phyloP scores from a whole-genome alignment of 1,140 invertebrate species.

The Micrasema longulum region DNA sequence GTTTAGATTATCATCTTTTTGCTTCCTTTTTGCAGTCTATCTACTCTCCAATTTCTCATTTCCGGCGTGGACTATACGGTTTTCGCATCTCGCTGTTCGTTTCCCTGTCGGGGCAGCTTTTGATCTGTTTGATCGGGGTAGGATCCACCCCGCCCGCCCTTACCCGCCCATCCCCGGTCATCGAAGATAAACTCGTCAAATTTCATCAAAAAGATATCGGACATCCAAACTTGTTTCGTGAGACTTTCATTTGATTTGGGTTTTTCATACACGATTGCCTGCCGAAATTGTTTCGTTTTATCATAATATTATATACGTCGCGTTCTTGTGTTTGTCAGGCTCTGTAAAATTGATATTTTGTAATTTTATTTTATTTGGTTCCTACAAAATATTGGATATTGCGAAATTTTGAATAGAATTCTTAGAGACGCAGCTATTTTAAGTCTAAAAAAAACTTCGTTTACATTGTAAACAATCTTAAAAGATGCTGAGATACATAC shows the following conservation, averaged over 20 bases:
- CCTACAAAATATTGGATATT: no score
- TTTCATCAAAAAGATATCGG: conserved; percentile 30
- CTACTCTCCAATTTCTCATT: conserved; percentile 33
- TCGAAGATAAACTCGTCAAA: conserved; percentile 24
- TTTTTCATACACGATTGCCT: conserved; percentile 12
- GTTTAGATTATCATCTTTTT: conserved; percentile 7
- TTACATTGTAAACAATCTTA: no score
- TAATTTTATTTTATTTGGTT: no score
- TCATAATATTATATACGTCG: no score
- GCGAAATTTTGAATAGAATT: no score
- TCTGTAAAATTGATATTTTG: no score
- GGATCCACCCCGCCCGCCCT: neutral
- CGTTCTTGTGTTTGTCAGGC: no score
- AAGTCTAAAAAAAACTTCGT: no score
- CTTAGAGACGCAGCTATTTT: no score
- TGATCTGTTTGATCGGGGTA: conserved; percentile 22
- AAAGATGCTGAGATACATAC: no score
- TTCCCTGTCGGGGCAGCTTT: conserved; percentile 21
- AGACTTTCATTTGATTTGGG: conserved; percentile 13
- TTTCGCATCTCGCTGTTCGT: conserved; percentile 24
- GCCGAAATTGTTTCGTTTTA: no score
- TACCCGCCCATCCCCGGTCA: neutral
- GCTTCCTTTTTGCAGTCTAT: conserved; percentile 18
- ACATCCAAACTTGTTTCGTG: neutral
- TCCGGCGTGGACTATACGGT: conserved; percentile 16